Evolutionary conservation across 2,888 invertebrate species (phyloP), one percentile per base, ranked within the genome.

Genomic region (Cyrtodaria siliqua): DNA sequence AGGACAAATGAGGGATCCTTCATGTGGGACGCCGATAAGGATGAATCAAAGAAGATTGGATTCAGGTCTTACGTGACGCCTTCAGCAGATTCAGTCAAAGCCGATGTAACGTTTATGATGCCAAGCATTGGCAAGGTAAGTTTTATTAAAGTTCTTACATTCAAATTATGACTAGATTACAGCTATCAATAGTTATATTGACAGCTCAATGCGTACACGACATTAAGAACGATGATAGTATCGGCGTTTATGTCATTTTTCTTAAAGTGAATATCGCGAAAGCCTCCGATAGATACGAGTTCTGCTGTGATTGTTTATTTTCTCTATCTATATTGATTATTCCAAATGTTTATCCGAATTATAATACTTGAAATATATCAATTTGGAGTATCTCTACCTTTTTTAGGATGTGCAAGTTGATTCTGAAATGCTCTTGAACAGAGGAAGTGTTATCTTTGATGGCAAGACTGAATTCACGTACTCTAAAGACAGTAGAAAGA

Each of bases 1-100:
- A 61, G 66, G 24, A 59, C 66, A n/a, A 67, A 75, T 8, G 82
- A 83, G 23, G 78, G 79, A 14, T 53, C 73, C n/a, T 72, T 86
- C 57, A 73, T 75, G 56, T 89, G 88, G 87, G 88, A 89, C 73
- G 86, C 83, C 53, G 86, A 85, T 38, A 68, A 79, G 38, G 89
- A 89, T 57, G 66, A 76, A 29, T 77, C 73, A 14, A 87, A 87
- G 67, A 85, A 82, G 75, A 44, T 88, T 33, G 80, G 71, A 14
- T 52, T 85, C 44, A 76, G 69, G 53, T 71, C 80, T 16, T 73
- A 57, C 6, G 26, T 85, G 26, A 68, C 52, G 27, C 83, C 80
- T 42, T 50, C 66, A 24, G 74, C 50, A n/a, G 73, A 79, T 44
- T 76, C 76, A 3, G 29, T 73, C 29, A 83, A 81, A 50, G 82